Evolutionary conservation across 2,113 vertebrate genomes (phyloP).

Genomic region (Calonectris borealis): DNA sequence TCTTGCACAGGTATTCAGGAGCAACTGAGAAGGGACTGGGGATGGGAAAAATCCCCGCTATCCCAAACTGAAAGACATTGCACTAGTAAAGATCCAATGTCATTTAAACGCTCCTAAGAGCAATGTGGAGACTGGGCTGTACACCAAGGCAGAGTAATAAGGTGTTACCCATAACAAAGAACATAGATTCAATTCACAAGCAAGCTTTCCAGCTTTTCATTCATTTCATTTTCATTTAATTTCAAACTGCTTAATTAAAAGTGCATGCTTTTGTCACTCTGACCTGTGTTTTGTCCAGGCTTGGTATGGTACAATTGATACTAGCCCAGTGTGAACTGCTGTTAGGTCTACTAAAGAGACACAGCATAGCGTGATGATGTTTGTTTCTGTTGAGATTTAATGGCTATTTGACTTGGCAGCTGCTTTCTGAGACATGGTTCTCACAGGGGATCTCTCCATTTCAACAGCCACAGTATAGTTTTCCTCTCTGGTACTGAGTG

Average conservation of each 20-base stretch:
- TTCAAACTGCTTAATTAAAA: neutral
- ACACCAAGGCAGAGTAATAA: neutral
- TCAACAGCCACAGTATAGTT: constrained; percentile 2
- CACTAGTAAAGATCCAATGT: neutral
- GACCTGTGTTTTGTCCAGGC: neutral
- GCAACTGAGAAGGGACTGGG: neutral
- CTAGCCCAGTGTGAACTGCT: constrained; percentile 24
- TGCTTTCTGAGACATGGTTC: constrained; percentile 38
- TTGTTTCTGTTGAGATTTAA: constrained; percentile 65
- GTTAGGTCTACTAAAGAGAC: constrained; percentile 34
- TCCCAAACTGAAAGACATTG: neutral
- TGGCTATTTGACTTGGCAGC: constrained; percentile 57
- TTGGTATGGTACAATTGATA: neutral
- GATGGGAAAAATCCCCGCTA: neutral
- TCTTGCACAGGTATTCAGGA: neutral
- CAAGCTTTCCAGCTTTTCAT: neutral
- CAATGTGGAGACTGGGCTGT: neutral
- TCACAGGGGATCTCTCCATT: constrained; percentile 56
- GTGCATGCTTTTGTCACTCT: neutral
- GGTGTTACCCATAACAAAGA: neutral
- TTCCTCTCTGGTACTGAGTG: constrained; percentile 2
- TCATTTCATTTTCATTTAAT: neutral
- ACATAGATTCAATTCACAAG: neutral
- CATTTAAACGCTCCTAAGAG: neutral
- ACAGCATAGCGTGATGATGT: neutral